Base-by-base conservation (phyloP, 2,113 vertebrate genomes). In the Etheostoma spectabile region DNA sequence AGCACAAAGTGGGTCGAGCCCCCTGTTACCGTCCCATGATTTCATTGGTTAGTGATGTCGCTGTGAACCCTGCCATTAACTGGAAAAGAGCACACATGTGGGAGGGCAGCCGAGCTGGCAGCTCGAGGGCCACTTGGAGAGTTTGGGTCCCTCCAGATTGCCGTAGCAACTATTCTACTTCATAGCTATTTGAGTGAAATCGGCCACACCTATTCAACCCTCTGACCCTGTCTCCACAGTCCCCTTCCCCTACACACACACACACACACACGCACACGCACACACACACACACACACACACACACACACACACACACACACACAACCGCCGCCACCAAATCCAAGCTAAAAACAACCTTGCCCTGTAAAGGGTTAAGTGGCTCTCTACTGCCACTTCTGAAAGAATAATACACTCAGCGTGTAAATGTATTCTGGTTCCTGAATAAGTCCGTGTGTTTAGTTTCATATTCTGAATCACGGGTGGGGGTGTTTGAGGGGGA, bases 331-430 rank as follows among this genome's bases (percentile, higher is more conserved):
- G 10, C 38, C 74, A 75, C 38, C 71, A 78, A 52, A 79, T 53
- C n/a, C 77, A 42, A 48, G 66, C 79, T 82, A 85, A 87, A 92
- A 87, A 87, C 86, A 93, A 87, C 86, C 89, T 89, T 89, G 91
- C 84, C 92, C 91, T 82, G 78, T 72, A 59, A 82, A 82, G 80
- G 93, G 93, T 95, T 81, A 90, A 95, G 95, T 92, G 91, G 88
- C 91, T 84, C 94, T 95, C 88, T 77, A 87, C 63, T 49, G 30
- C 83, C 90, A 93, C 91, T 94, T 85, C 60, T 91, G 92, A 87
- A 92, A 93, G 90, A 95, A 95, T 94, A 95, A 95, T 91, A 93
- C 93, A 93, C 86, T 90, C 85, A 78, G 53, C 85, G 85, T 19
- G 75, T 84, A 92, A 94, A 94, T 91, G 91, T 89, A 88, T 89